phyloP scores from a whole-genome alignment of 2,888 invertebrate genomes.

The Xestoiulus laeticollis region DNA sequence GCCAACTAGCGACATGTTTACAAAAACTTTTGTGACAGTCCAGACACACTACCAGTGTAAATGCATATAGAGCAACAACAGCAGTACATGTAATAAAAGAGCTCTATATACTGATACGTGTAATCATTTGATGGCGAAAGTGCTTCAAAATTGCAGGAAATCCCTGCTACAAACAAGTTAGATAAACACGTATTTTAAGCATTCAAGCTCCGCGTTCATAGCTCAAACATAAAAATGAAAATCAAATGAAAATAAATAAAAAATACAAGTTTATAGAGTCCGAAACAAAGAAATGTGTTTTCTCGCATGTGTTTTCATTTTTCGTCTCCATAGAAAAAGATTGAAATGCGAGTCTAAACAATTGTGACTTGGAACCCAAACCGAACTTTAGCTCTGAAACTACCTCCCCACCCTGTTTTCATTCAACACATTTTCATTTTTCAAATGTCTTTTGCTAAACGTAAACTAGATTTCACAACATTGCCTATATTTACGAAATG shows the following conservation, averaged over 20 bases:
- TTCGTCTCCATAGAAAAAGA: neutral
- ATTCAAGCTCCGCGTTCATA: neutral
- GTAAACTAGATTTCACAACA: neutral
- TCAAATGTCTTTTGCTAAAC: neutral
- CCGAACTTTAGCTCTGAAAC: too few species aligned
- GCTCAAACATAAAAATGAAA: neutral
- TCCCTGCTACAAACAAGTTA: neutral
- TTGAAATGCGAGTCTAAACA: neutral
- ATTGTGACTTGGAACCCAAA: neutral
- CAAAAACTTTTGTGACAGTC: neutral
- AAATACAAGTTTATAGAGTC: neutral
- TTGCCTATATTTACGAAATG: neutral
- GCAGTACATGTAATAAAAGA: neutral
- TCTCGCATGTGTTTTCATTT: neutral
- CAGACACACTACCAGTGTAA: neutral
- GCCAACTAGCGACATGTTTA: too few species aligned
- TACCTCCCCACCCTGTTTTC: neutral
- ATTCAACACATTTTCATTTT: neutral
- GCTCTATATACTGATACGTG: neutral
- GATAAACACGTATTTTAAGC: neutral
- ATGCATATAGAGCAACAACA: neutral
- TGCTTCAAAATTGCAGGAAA: neutral
- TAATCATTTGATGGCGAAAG: neutral
- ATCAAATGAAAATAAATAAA: neutral
- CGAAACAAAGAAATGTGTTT: neutral